A percentile compares a stretch with the other conserved stretches of the same genome.
phyloP scores from a whole-genome alignment of 92 coral and sea anemone species.

The Meandrina meandrites region DNA sequence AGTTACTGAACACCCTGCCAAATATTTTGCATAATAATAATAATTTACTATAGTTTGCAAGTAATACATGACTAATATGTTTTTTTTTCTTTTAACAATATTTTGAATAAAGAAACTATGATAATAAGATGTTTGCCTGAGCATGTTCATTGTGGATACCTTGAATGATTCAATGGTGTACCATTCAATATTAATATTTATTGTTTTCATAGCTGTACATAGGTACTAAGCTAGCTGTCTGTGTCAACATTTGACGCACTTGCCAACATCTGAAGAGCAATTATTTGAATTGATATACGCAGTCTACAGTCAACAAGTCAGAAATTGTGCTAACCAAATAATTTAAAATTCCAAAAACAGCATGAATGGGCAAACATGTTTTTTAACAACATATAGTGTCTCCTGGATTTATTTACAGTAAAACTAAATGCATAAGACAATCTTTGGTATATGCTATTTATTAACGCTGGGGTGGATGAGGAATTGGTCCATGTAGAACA shows the following conservation, averaged over 20 bases:
- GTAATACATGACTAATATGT: neutral
- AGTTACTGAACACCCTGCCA: neutral
- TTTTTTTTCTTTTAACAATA: neutral
- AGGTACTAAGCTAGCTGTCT: neutral
- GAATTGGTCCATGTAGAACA: slow-evolving; percentile 52
- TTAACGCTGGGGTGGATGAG: slow-evolving; percentile 64
- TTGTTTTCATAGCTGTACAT: neutral
- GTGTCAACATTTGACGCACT: neutral
- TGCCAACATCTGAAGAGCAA: neutral
- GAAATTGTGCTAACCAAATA: neutral
- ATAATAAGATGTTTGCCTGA: neutral
- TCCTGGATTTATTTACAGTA: neutral
- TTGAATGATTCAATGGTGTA: neutral
- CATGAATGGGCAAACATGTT: neutral
- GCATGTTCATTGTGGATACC: neutral
- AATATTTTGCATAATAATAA: neutral
- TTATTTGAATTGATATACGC: neutral
- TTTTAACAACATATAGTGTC: neutral
- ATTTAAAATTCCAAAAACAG: neutral
- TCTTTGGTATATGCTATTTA: neutral
- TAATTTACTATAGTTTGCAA: neutral
- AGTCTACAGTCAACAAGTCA: neutral
- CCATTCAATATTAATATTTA: neutral
- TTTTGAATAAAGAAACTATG: neutral
- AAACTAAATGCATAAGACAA: neutral